Evolutionary conservation across 2,797 vertebrate genomes (phyloP).

Genomic region (Zalophus californianus): DNA sequence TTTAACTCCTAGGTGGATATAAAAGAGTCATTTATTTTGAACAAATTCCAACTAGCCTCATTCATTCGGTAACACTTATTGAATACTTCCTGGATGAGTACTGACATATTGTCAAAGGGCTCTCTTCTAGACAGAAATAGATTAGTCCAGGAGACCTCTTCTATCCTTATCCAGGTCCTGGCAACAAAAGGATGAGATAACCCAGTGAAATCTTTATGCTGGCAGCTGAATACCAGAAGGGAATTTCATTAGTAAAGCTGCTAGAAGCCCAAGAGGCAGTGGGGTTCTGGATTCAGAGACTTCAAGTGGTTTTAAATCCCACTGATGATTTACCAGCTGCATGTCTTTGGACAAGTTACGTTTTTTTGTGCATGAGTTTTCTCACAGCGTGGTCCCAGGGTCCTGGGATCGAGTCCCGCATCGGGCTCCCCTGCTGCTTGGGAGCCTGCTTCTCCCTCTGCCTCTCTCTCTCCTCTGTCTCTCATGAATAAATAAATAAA

Average conservation of each 20-base stretch:
- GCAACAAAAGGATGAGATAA: background rate
- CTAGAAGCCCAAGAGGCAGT: background rate
- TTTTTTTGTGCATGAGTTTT: background rate
- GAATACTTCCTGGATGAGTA: background rate
- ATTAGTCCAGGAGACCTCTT: background rate
- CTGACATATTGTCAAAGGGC: background rate
- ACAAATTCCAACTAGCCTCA: background rate
- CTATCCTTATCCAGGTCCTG: background rate
- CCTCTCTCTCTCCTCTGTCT: too few relatives aligned
- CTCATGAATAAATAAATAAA: too few relatives aligned
- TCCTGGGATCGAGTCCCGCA: too few relatives aligned
- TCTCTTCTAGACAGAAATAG: background rate
- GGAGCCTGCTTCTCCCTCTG: too few relatives aligned
- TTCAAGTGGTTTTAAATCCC: background rate
- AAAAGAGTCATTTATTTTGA: background rate
- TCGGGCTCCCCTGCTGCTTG: too few relatives aligned
- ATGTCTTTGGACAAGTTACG: background rate
- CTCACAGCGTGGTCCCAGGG: background rate
- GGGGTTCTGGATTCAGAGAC: background rate
- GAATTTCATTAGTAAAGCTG: background rate
- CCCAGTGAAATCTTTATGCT: background rate
- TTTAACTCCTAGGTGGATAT: background rate
- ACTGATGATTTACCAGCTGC: background rate
- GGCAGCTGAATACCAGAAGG: background rate
- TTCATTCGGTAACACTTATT: background rate